Evolutionary conservation across 2,113 vertebrate species (phyloP).

Genomic region (Oostethus manadensis): DNA sequence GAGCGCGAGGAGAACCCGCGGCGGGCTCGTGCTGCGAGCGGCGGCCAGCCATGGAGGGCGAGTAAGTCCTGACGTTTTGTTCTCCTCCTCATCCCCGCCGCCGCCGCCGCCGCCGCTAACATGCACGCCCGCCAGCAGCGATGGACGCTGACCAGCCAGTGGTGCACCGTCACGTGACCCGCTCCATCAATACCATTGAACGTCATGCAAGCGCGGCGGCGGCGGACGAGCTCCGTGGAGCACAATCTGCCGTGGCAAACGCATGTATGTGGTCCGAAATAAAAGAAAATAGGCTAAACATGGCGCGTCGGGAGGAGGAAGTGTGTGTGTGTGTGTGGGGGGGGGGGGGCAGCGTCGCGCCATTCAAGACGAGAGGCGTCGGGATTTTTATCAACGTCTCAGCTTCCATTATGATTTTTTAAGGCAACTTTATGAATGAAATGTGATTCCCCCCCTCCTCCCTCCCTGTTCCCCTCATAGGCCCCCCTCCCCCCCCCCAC

Average conservation of each 20-base stretch:
- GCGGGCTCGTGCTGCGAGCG: constrained; percentile 70
- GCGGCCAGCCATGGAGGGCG: constrained; percentile 80
- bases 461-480: constrained; percentile 58
- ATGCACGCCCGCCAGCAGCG: no score
- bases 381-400: constrained; percentile 77
- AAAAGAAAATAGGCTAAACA: constrained; percentile 57
- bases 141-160: not conserved
- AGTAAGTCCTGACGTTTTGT: constrained; percentile 76
- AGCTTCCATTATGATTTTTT: constrained; percentile 81
- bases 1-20: constrained; percentile 61
- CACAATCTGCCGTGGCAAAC: constrained; percentile 60
- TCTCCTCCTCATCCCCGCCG: not conserved
- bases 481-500: constrained; percentile 64
- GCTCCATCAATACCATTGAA: not conserved
- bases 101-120: not conserved
- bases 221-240: constrained; percentile 2
- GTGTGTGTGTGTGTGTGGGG: no score
- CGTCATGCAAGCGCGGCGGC: constrained; percentile 9
- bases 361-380: constrained; percentile 60
- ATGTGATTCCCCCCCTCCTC: constrained; percentile 67
- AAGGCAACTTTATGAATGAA: constrained; percentile 90
- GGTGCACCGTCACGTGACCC: constrained; percentile 8
- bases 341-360: constrained; percentile 46
- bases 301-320: constrained; percentile 54
- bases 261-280: not conserved